A percentile compares a stretch with the other conserved stretches of the same genome.
Conservation (phyloP, 2,113 vertebrate genomes). For the Tretioscincus oriximinensis region DNA sequence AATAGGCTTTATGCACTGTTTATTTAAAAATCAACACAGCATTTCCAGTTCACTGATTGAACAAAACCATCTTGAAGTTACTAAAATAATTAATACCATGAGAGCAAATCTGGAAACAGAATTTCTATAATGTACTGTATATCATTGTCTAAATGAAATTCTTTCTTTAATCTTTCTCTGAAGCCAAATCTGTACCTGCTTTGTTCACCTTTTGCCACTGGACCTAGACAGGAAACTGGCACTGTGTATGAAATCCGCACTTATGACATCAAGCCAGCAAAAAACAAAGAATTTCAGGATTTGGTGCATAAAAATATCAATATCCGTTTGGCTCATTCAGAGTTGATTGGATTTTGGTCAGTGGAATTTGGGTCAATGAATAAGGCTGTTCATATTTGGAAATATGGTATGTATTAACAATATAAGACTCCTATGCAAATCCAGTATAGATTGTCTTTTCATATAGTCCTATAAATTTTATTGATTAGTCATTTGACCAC, state of each 20-base stretch:
- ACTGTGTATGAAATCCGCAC: slow-evolving; percentile 91
- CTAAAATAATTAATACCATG: neutral
- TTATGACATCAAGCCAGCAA: slow-evolving; percentile 81
- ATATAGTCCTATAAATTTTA: neutral
- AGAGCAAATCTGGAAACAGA: neutral
- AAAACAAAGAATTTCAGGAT: slow-evolving; percentile 82
- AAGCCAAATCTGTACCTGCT: slow-evolving; percentile 48
- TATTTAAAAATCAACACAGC: neutral
- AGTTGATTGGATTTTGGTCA: slow-evolving; percentile 88
- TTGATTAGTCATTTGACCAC: too few species aligned
- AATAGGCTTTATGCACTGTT: neutral
- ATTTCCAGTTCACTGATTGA: neutral
- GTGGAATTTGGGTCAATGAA: slow-evolving; percentile 84
- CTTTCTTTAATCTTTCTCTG: slow-evolving; percentile 17
- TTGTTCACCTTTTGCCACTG: slow-evolving; percentile 69
- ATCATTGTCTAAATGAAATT: neutral
- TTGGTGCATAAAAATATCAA: slow-evolving; percentile 79
- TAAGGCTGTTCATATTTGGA: slow-evolving; percentile 91
- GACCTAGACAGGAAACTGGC: slow-evolving; percentile 73
- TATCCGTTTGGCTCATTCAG: slow-evolving; percentile 83
- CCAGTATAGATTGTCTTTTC: neutral
- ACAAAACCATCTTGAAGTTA: neutral
- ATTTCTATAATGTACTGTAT: too few species aligned
- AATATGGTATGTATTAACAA: slow-evolving; percentile 77
- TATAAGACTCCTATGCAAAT: neutral